These are phyloP conservation scores for Marisa cornuarietis DNA, from an alignment of 1,140 invertebrate genomes.

Conservation along the genomic window DNA sequence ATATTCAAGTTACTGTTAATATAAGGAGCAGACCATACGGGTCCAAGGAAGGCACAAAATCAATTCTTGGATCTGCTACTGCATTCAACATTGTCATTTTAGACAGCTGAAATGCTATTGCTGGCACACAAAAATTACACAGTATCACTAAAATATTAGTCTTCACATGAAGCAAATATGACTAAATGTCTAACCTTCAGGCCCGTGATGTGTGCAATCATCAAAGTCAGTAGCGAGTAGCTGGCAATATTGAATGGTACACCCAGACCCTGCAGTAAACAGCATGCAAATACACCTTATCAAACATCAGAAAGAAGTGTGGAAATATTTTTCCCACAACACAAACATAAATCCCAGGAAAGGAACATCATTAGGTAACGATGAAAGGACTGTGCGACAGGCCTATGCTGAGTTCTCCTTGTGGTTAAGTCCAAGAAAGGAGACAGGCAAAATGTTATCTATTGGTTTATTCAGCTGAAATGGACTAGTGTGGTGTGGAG, in stretches of 20 bases:
- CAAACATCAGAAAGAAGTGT: too few relatives aligned
- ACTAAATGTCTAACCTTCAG: conserved; percentile 73
- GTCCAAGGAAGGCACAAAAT: not conserved
- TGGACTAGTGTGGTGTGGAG: too few relatives aligned
- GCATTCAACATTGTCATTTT: too few relatives aligned
- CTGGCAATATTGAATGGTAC: conserved; percentile 99
- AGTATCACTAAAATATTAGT: not conserved
- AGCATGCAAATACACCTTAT: not conserved
- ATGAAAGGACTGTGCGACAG: too few relatives aligned
- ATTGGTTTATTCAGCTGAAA: too few relatives aligned
- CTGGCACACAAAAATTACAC: not conserved
- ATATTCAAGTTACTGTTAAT: too few relatives aligned
- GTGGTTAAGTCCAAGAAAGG: too few relatives aligned
- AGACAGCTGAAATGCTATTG: not conserved
- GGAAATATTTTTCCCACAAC: too few relatives aligned
- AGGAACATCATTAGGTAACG: too few relatives aligned
- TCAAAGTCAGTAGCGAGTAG: conserved; percentile 92
- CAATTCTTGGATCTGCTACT: not conserved
- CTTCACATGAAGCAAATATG: not conserved
- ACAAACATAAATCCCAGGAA: too few relatives aligned
- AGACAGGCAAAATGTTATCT: too few relatives aligned
- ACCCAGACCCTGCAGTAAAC: conserved; percentile 79
- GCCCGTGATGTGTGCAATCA: conserved; percentile 94
- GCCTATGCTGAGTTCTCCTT: too few relatives aligned
- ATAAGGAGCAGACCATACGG: not conserved